These are phyloP conservation scores for Suillia variegata DNA, from an alignment of 2,888 invertebrate genomes.

Conservation along the genomic window DNA sequence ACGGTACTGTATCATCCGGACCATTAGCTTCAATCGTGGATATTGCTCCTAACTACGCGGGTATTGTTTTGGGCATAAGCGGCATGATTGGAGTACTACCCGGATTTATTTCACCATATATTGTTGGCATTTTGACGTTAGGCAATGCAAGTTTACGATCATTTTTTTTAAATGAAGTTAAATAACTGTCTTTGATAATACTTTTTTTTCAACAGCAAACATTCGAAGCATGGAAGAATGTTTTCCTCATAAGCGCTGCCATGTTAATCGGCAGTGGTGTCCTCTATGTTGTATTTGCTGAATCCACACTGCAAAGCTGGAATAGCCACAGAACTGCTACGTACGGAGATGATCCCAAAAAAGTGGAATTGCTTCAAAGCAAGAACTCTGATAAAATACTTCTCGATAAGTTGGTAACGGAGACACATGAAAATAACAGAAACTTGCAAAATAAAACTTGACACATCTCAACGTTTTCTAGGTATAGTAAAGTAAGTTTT, in stretches of 20 bases:
- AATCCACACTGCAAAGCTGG: conserved; percentile 67
- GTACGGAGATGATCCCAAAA: conserved; percentile 42
- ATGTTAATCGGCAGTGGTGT: conserved; percentile 64
- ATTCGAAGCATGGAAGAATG: conserved; percentile 67
- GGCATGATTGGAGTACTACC: conserved; percentile 66
- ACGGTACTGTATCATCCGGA: conserved; percentile 72
- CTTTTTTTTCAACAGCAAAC: conserved; percentile 64
- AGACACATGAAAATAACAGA: no score
- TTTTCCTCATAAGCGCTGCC: conserved; percentile 65
- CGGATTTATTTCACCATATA: conserved; percentile 68
- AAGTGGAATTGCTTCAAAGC: conserved; percentile 45
- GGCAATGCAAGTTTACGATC: conserved; percentile 65
- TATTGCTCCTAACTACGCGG: conserved; percentile 68
- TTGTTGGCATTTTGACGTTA: conserved; percentile 68
- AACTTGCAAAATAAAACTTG: no score
- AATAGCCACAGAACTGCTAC: conserved; percentile 59
- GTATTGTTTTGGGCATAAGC: conserved; percentile 68
- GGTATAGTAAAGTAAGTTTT: no score
- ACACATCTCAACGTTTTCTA: no score
- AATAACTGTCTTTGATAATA: neutral
- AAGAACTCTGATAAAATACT: no score
- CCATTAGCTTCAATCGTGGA: conserved; percentile 72
- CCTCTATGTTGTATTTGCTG: conserved; percentile 64
- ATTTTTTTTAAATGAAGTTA: neutral
- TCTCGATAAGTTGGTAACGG: no score